These are phyloP conservation scores for Mandrillus leucophaeus DNA, from an alignment of 2,113 vertebrate species.

Conservation along the genomic window DNA sequence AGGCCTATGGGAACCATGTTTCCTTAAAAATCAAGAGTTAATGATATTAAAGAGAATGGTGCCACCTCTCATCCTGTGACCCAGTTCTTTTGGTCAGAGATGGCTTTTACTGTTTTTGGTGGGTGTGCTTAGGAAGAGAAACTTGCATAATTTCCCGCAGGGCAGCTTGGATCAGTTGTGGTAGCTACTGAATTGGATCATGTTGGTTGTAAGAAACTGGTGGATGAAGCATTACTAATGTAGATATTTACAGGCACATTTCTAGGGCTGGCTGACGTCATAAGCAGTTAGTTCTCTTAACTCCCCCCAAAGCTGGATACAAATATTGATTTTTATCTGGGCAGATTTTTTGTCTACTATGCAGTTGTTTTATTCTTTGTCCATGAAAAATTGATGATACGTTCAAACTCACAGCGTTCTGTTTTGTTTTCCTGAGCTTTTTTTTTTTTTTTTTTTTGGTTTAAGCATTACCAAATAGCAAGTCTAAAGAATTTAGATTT, in stretches of 20 bases:
- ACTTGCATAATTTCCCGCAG: not conserved
- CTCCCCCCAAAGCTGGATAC: not conserved
- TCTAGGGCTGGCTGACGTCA: not conserved
- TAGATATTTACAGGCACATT: not conserved
- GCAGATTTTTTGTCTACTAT: not conserved
- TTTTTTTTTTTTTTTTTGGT: not conserved
- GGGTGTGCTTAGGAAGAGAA: not conserved
- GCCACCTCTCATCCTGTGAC: conserved; percentile 48
- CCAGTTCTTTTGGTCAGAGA: conserved; percentile 63
- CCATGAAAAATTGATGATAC: not conserved
- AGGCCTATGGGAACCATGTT: conserved; percentile 65
- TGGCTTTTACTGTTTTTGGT: not conserved
- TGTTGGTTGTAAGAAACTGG: not conserved
- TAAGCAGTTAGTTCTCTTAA: not conserved
- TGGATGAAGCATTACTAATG: not conserved
- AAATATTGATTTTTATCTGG: not conserved
- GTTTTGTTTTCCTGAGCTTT: not conserved
- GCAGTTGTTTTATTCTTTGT: not conserved
- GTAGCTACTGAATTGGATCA: not conserved
- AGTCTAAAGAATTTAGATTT: not conserved
- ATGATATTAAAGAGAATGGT: conserved; percentile 42
- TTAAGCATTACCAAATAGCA: not conserved
- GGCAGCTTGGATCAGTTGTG: not conserved
- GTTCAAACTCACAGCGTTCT: not conserved
- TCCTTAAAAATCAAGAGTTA: conserved; percentile 64